Evolutionary conservation across 2,113 vertebrate species (phyloP).

Genomic region (Leptosomus discolor): DNA sequence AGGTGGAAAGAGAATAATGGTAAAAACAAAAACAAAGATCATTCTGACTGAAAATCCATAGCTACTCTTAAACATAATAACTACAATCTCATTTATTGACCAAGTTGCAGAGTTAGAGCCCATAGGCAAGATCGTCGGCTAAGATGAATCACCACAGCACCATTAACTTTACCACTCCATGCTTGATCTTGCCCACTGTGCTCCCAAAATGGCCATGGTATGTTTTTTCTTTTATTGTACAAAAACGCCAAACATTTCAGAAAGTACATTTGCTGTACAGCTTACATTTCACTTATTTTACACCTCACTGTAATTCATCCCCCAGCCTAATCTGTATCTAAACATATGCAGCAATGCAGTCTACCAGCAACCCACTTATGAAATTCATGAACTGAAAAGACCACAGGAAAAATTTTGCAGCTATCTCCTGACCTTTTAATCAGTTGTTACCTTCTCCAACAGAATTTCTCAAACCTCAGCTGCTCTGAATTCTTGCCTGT

Average conservation of each 20-base stretch:
- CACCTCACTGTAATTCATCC: slow-evolving; percentile 21
- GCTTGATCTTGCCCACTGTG: background rate
- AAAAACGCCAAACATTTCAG: background rate
- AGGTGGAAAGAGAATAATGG: background rate
- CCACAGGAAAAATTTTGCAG: background rate
- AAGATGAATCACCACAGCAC: background rate
- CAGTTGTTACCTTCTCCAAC: slow-evolving; percentile 29
- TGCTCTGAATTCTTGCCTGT: slow-evolving; percentile 27
- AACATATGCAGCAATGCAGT: background rate
- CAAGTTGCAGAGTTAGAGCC: background rate
- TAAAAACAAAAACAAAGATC: slow-evolving; percentile 37
- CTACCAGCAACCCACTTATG: background rate
- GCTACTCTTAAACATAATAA: slow-evolving; percentile 9
- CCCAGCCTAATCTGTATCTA: background rate
- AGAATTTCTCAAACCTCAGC: slow-evolving; percentile 31
- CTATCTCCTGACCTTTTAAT: slow-evolving; percentile 30
- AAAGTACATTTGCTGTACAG: background rate
- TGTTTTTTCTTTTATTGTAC: background rate
- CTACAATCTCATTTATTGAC: background rate
- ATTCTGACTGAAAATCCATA: slow-evolving; percentile 41
- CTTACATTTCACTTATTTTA: slow-evolving; percentile 53
- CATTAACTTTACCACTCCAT: background rate
- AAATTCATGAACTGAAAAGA: background rate
- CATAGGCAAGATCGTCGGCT: background rate
- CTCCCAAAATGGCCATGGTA: background rate